These are phyloP conservation scores for Sigmodon hispidus DNA, from an alignment of 2,113 vertebrate species.

Conservation along the genomic window DNA sequence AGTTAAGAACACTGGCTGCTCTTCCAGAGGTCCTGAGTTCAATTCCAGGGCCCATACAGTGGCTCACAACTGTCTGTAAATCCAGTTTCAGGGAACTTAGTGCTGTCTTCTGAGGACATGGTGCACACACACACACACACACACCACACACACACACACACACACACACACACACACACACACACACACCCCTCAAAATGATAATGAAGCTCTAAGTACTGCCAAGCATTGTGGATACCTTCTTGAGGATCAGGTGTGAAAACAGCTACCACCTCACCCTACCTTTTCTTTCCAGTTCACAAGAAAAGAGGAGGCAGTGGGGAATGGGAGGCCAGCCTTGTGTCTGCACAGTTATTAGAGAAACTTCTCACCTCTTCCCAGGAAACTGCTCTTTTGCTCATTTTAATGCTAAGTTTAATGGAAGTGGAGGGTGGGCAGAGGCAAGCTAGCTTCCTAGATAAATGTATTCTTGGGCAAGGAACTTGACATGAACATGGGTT, in stretches of 20 bases:
- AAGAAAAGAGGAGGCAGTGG: not conserved
- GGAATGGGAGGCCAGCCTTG: not conserved
- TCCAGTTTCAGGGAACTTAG: not conserved
- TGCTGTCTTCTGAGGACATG: not conserved
- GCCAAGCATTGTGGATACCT: not conserved
- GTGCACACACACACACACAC: not conserved
- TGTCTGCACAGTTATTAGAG: not conserved
- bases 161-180: not conserved
- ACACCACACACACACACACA: not conserved
- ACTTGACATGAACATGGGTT: not conserved
- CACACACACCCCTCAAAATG: no score
- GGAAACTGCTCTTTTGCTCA: not conserved
- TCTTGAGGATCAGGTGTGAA: not conserved
- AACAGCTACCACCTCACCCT: not conserved
- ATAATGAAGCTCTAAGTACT: not conserved
- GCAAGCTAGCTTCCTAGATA: not conserved
- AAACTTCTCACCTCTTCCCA: not conserved
- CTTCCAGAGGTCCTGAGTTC: not conserved
- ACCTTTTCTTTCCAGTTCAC: not conserved
- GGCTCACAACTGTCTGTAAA: not conserved
- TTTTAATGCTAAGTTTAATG: not conserved
- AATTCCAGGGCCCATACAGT: not conserved
- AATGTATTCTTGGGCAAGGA: not conserved
- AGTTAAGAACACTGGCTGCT: not conserved
- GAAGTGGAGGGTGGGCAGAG: not conserved